A percentile compares a stretch with the other conserved stretches of the same genome.
Conservation (phyloP, 2,797 vertebrate species). For the Bradypus variegatus region DNA sequence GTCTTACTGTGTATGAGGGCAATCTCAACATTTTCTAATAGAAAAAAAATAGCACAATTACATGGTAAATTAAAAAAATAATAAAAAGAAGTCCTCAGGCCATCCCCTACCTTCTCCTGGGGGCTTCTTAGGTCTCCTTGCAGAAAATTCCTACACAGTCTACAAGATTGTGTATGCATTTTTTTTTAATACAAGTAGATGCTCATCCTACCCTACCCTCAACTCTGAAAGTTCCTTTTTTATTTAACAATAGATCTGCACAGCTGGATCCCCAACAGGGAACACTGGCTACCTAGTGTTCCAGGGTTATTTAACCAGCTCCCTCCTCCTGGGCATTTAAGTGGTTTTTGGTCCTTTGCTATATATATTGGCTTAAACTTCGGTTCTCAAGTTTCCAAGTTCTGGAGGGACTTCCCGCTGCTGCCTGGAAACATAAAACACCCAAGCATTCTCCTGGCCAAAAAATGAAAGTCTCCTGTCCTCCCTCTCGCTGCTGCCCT, state of each 20-base stretch:
- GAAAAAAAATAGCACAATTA: not conserved
- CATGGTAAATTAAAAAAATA: not conserved
- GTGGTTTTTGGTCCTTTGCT: not conserved
- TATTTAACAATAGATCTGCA: not conserved
- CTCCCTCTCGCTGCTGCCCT: constrained; percentile 29
- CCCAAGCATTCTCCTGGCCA: not conserved
- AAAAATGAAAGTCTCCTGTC: not conserved
- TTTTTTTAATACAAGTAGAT: not conserved
- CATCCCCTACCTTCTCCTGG: not conserved
- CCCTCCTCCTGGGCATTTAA: not conserved
- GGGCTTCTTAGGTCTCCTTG: not conserved
- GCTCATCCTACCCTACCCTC: not conserved
- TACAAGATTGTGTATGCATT: not conserved
- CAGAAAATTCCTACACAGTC: not conserved
- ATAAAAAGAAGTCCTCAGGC: not conserved
- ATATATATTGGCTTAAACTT: not conserved
- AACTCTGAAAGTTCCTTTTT: not conserved
- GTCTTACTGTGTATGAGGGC: not conserved
- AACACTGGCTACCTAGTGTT: not conserved
- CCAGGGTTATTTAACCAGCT: not conserved
- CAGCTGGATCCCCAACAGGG: not conserved
- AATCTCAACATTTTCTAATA: not conserved
- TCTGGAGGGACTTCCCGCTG: not conserved
- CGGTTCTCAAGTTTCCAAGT: not conserved
- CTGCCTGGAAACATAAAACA: not conserved